Percentiles rank a stretch among this genome's conserved stretches.
Conservation (phyloP, 2,797 vertebrate genomes). For the Sebastes kiyomatsui region DNA sequence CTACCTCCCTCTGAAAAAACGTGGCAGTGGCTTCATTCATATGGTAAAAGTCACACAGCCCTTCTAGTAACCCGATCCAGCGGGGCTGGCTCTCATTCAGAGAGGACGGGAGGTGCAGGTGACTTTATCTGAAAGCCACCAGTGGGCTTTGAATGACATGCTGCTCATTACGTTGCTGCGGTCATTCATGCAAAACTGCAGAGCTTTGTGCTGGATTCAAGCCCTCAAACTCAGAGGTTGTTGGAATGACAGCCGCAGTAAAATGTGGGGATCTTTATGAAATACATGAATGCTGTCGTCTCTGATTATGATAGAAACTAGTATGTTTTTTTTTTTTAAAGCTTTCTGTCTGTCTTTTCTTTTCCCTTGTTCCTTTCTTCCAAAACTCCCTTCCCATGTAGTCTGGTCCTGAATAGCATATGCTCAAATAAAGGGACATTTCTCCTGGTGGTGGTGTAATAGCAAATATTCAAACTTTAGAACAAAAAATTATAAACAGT, state of each 20-base stretch:
- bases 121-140: constrained; percentile 73
- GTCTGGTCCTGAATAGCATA: not conserved
- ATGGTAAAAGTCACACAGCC: constrained; percentile 78
- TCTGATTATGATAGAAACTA: not conserved
- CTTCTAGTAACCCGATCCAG: constrained; percentile 69
- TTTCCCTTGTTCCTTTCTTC: not conserved
- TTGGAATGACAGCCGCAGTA: not conserved
- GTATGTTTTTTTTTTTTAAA: not conserved
- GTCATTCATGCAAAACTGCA: constrained; percentile 68
- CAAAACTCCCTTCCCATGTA: not conserved
- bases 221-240: constrained; percentile 6
- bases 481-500: not conserved
- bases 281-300: not conserved
- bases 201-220: constrained; percentile 55
- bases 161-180: constrained; percentile 63
- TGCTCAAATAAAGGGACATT: not conserved
- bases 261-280: not conserved
- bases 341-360: not conserved
- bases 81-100: constrained; percentile 56
- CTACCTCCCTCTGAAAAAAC: constrained; percentile 28
- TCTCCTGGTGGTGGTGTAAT: not conserved
- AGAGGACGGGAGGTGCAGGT: constrained; percentile 59
- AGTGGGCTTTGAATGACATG: constrained; percentile 73
- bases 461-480: not conserved
- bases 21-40: constrained; percentile 72